Conservation (phyloP, 2,797 vertebrate genomes). For the Taenioides sp. region DNA sequence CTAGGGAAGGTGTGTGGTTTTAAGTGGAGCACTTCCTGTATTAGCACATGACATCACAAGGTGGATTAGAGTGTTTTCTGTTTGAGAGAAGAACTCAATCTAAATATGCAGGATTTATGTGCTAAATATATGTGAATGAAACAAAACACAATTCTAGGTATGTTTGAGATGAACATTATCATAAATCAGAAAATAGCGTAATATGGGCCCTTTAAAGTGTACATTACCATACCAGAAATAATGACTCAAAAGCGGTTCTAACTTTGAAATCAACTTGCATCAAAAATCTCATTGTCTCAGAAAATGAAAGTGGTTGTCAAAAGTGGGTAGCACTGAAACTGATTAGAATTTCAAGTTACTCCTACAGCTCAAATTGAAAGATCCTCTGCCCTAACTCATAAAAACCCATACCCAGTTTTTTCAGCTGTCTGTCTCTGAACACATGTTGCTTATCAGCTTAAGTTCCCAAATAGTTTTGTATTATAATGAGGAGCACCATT, state of each 20-base stretch:
- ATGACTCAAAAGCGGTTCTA: neutral
- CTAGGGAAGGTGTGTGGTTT: too few species aligned
- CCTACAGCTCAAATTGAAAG: neutral
- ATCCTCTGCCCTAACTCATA: neutral
- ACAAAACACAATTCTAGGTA: too few species aligned
- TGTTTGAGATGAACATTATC: too few species aligned
- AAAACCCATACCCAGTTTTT: neutral
- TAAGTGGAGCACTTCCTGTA: too few species aligned
- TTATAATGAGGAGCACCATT: constrained; percentile 53
- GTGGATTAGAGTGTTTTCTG: too few species aligned
- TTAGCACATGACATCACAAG: too few species aligned
- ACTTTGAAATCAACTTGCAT: neutral
- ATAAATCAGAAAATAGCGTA: too few species aligned
- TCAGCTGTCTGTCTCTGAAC: constrained; percentile 16
- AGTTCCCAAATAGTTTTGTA: constrained; percentile 33
- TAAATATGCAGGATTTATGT: too few species aligned
- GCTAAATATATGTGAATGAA: too few species aligned
- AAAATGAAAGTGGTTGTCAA: neutral
- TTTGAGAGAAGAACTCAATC: too few species aligned
- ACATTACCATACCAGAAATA: neutral
- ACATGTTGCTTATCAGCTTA: constrained; percentile 30
- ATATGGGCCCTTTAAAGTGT: neutral
- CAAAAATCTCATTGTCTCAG: neutral
- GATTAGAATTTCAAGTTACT: neutral
- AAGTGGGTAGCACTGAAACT: neutral